Base-by-base conservation (phyloP, 2,113 vertebrate species). In the Lepus americanus region DNA sequence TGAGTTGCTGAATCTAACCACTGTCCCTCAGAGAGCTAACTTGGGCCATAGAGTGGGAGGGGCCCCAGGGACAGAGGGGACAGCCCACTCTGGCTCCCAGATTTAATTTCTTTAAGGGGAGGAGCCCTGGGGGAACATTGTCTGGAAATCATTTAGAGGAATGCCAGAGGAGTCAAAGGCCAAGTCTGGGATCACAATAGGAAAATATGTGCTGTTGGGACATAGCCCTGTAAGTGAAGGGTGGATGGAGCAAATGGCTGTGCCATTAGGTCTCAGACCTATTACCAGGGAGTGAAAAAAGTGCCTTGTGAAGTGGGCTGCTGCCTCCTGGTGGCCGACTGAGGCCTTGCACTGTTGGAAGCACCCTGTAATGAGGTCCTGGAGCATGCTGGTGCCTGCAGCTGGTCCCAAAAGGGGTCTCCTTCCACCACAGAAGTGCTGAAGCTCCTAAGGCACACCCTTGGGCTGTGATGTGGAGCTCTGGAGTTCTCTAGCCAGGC, bases 61-160 rank as follows among this genome's bases (percentile, higher is more conserved):
- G 53, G 6, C 39, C 44, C 44, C 44, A 23, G 53, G 61, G 11
- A 49, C 33, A 31, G 55, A 36, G 20, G 53, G 27, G 14, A 17
- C 9, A 6, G 20, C 78, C 80, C 23, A 44, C 3, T 5, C n/a
- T n/a, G 31, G 61, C 20, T 55, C n/a, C 3, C 6, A 59, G 64
- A 13, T 70, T 95, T 90, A 90, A 19, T 49, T 80, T 70, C 39
- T 86, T 89, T 36, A 44, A 44, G 74, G 80, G 51, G n/a, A 92
- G 27, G 8, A 33, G 1, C 44, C 33, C 19, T 49, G 36, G 39
- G 49, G 66, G 81, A 64, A 36, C 39, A 72, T n/a, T 80, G 17
- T 93, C 25, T 89, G 49, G 49, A 79, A 59, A 69, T 53, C 67
- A 80, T 49, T 81, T 59, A 92, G 29, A 61, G 36, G 76, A 80